These are phyloP conservation scores for Caenorhabditis plicata DNA, from an alignment of 2,888 invertebrate species.

Conservation along the genomic window DNA sequence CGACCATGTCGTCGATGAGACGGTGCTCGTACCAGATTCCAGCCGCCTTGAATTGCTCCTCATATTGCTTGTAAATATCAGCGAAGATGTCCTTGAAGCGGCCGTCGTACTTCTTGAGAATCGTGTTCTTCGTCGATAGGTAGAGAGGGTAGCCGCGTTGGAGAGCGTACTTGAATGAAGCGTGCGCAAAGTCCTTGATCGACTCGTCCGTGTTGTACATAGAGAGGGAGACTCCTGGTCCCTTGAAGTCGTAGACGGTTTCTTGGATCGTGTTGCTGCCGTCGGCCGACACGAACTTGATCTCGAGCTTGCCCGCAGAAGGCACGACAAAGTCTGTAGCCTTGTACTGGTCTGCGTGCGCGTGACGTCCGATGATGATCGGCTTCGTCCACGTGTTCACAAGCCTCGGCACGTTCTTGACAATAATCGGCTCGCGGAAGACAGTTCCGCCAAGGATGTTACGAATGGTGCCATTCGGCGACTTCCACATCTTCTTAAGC, in stretches of 20 bases:
- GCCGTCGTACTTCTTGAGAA: constrained; percentile 84
- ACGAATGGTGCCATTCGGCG: constrained; percentile 72
- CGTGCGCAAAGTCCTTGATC: constrained; percentile 84
- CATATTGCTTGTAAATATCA: constrained; percentile 82
- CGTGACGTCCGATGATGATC: constrained; percentile 94
- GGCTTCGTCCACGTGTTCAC: constrained; percentile 93
- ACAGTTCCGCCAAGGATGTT: constrained; percentile 71
- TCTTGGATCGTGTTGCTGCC: constrained; percentile 52
- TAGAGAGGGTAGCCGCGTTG: constrained; percentile 76
- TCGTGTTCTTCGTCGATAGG: constrained; percentile 83
- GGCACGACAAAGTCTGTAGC: constrained; percentile 95
- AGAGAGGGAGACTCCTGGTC: constrained; percentile 81
- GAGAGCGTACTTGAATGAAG: constrained; percentile 87
- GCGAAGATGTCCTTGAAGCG: constrained; percentile 89
- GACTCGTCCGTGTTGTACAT: constrained; percentile 91
- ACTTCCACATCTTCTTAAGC: constrained; percentile 72
- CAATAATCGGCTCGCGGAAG: constrained; percentile 71
- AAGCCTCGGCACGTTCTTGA: constrained; percentile 82
- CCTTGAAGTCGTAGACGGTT: constrained; percentile 44
- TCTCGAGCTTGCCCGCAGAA: constrained; percentile 82
- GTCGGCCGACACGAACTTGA: constrained; percentile 74
- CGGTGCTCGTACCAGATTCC: constrained; percentile 97
- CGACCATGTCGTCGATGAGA: constrained; percentile 98
- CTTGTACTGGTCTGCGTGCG: constrained; percentile 83
- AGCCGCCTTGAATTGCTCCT: constrained; percentile 79